phyloP scores from a whole-genome alignment of 2,113 vertebrate species.

The Hemiprocne comata region DNA sequence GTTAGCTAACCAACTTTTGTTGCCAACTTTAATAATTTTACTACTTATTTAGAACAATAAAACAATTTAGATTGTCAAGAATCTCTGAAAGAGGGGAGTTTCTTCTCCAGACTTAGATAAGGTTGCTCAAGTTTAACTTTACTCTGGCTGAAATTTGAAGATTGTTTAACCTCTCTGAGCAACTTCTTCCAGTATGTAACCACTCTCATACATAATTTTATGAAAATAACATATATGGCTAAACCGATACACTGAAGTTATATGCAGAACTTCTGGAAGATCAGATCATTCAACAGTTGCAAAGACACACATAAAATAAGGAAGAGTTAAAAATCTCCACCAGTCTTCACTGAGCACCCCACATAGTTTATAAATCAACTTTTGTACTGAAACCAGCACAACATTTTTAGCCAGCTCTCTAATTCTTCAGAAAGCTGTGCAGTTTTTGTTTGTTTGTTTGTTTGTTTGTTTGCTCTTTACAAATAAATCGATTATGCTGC shows the following conservation, averaged over 20 bases:
- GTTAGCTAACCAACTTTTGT: neutral
- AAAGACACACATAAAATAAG: neutral
- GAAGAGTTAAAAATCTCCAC: neutral
- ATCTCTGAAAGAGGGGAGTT: neutral
- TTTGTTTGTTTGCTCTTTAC: neutral
- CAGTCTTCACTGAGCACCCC: neutral
- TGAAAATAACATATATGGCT: neutral
- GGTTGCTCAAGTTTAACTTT: neutral
- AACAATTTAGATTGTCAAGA: neutral
- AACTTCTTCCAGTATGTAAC: neutral
- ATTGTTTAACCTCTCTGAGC: neutral
- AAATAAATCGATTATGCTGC: neutral
- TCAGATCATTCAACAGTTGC: neutral
- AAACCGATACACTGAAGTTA: neutral
- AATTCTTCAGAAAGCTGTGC: neutral
- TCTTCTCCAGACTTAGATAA: neutral
- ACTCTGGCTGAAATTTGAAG: neutral
- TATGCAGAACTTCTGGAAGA: neutral
- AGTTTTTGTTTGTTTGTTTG: neutral
- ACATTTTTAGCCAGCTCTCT: neutral
- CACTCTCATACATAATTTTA: neutral
- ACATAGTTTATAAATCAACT: neutral
- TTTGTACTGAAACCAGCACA: neutral
- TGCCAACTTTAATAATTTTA: neutral
- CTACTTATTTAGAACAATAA: neutral